phyloP scores from a whole-genome alignment of 1,140 invertebrate species.

The Bombus confusus region DNA sequence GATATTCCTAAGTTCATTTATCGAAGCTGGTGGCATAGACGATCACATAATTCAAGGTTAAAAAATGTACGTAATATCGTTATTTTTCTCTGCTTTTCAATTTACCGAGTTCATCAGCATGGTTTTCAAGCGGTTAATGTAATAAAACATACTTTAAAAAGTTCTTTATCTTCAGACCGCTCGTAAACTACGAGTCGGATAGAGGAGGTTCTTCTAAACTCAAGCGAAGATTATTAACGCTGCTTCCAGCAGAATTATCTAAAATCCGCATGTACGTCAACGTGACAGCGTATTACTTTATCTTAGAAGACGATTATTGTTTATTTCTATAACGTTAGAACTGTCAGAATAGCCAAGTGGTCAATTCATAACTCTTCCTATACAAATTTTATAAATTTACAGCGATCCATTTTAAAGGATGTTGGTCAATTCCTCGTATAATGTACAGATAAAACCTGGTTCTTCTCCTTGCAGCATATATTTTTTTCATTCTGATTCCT shows the following conservation, averaged over 20 bases:
- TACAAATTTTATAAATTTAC: not conserved
- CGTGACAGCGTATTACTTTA: not conserved
- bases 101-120: not conserved
- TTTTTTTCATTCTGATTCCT: not conserved
- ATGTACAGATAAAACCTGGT: too few relatives aligned
- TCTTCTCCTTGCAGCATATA: not conserved
- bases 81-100: not conserved
- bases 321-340: too few relatives aligned
- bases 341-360: accelerated
- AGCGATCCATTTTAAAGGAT: too few relatives aligned
- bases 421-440: too few relatives aligned
- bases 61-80: not conserved
- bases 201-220: too few relatives aligned
- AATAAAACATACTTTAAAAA: not conserved
- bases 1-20: not conserved
- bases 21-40: too few relatives aligned
- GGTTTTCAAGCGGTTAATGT: not conserved
- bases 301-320: not conserved
- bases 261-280: not conserved
- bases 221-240: not conserved
- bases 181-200: not conserved
- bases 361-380: too few relatives aligned
- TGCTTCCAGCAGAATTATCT: not conserved
- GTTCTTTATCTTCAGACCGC: not conserved
- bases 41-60: too few relatives aligned